Evolutionary conservation across 2,888 invertebrate genomes (phyloP).

Genomic region (Cephus rjabovi): DNA sequence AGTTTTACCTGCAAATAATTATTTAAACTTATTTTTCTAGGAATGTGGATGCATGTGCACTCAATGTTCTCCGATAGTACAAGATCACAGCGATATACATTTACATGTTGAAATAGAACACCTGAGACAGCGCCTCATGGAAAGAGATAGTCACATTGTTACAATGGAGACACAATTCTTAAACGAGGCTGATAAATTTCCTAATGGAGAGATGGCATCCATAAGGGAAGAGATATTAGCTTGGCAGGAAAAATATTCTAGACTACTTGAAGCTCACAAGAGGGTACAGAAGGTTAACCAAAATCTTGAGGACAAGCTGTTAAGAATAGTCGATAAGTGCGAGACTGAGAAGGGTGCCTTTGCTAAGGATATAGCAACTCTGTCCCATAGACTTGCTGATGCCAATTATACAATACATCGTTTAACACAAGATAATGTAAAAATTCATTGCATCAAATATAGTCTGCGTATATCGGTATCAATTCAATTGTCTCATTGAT

Average conservation of each 20-base stretch:
- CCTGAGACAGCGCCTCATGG: conserved; percentile 83
- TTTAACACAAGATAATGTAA: conserved; percentile 88
- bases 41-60: conserved; percentile 74
- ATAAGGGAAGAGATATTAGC: conserved; percentile 85
- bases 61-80: conserved; percentile 65
- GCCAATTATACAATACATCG: conserved; percentile 87
- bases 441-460: conserved; percentile 33
- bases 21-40: conserved; percentile 46
- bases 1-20: too few species aligned
- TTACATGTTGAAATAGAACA: conserved; percentile 89
- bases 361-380: conserved; percentile 86
- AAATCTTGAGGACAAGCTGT: conserved; percentile 91
- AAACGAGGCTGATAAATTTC: conserved; percentile 74
- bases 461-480: conserved; percentile 9
- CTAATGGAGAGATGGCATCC: conserved; percentile 80
- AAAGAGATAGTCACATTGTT: conserved; percentile 85
- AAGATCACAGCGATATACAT: conserved; percentile 71
- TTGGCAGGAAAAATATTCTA: conserved; percentile 91
- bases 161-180: conserved; percentile 89
- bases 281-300: conserved; percentile 95
- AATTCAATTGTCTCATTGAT: conserved; percentile 17
- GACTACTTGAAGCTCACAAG: conserved; percentile 92
- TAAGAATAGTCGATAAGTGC: conserved; percentile 92
- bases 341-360: conserved; percentile 89
- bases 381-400: conserved; percentile 86